Conservation (phyloP, 2,888 invertebrate genomes). For the Lingula anatina region DNA sequence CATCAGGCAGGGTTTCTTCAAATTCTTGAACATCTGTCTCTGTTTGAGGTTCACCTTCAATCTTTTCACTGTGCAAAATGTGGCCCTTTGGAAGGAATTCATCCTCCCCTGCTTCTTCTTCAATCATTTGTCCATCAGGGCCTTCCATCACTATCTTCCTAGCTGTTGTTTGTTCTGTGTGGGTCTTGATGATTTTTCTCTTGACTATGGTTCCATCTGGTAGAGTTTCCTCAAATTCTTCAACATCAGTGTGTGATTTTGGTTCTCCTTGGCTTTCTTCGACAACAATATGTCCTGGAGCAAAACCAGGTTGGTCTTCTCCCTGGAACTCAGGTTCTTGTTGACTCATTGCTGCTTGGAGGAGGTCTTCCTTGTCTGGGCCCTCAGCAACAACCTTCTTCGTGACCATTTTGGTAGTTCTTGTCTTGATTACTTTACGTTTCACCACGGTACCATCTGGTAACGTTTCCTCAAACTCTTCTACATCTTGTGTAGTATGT, state of each 20-base stretch:
- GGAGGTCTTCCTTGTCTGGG: conserved; percentile 2
- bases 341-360: too few relatives aligned
- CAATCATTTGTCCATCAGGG: background rate
- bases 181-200: conserved; percentile 15
- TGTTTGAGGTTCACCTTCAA: conserved; percentile 15
- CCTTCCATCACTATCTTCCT: background rate
- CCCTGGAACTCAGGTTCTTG: too few relatives aligned
- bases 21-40: conserved; percentile 15
- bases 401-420: conserved; percentile 6
- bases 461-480: conserved; percentile 9
- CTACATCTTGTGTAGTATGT: conserved; percentile 3
- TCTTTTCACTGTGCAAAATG: background rate
- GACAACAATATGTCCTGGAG: too few relatives aligned
- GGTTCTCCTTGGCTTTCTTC: conserved; percentile 11
- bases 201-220: conserved; percentile 19
- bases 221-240: conserved; percentile 18
- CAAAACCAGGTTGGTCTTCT: too few relatives aligned
- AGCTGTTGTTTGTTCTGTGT: background rate
- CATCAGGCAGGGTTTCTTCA: conserved; percentile 26
- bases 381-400: conserved; percentile 5
- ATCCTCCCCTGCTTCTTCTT: background rate
- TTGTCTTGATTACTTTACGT: background rate
- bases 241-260: conserved; percentile 14
- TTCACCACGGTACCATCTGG: conserved; percentile 11
- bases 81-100: background rate